Conservation (phyloP, 2,888 invertebrate species). For the Proisotoma minuta region DNA sequence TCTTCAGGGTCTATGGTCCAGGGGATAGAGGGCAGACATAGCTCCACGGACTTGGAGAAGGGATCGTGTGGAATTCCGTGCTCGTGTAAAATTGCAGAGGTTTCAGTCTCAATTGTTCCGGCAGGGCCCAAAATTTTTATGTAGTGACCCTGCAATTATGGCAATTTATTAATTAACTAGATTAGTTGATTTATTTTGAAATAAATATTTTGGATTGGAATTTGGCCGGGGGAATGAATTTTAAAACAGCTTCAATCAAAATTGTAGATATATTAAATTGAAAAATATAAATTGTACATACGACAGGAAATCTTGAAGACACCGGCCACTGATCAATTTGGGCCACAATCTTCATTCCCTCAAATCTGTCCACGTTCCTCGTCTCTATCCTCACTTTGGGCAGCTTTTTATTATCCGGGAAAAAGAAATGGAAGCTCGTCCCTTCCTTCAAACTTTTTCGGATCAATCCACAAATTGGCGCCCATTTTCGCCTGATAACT, state of each 20-base stretch:
- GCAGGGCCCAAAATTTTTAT: constrained; percentile 85
- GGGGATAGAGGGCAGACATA: constrained; percentile 81
- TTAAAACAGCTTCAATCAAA: too few species aligned
- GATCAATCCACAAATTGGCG: constrained; percentile 95
- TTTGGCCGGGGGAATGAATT: too few species aligned
- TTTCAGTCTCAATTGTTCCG: constrained; percentile 92
- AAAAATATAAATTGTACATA: constrained; percentile 49
- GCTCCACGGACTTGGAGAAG: constrained; percentile 89
- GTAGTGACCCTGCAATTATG: constrained; percentile 72
- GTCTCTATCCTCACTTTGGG: constrained; percentile 95
- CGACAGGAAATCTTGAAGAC: constrained; percentile 81
- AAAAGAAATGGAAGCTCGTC: constrained; percentile 71
- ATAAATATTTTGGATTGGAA: too few species aligned
- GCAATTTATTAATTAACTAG: constrained; percentile 17
- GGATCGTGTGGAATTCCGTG: constrained; percentile 95
- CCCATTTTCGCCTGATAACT: constrained; percentile 91
- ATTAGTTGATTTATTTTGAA: too few species aligned
- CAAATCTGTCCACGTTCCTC: constrained; percentile 74
- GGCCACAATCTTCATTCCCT: constrained; percentile 83
- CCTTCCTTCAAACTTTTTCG: constrained; percentile 69
- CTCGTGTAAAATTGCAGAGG: constrained; percentile 89
- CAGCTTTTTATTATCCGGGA: constrained; percentile 88
- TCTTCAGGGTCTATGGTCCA: constrained; percentile 84
- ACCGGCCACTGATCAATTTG: constrained; percentile 96
- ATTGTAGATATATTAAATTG: neutral